Conservation (phyloP, 2,113 vertebrate genomes). For the Lasiurus cinereus region DNA sequence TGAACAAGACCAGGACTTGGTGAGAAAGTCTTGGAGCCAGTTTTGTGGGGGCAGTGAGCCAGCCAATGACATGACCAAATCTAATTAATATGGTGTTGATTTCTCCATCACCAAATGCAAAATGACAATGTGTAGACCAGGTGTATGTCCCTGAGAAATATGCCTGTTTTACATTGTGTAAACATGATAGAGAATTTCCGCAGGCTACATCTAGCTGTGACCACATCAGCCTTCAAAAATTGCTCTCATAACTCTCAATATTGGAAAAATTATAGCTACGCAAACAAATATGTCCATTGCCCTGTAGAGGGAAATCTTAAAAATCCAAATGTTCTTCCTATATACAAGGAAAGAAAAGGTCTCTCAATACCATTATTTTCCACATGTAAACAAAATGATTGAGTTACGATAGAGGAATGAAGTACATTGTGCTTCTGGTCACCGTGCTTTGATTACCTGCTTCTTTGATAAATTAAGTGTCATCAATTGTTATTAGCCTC, state of each 20-base stretch:
- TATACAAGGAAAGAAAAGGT: background rate
- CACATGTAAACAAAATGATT: slow-evolving; percentile 13
- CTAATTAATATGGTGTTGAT: slow-evolving; percentile 23
- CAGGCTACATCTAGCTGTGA: background rate
- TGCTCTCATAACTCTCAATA: background rate
- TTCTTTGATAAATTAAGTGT: slow-evolving; percentile 35
- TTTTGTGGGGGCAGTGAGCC: slow-evolving; percentile 13
- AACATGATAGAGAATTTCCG: background rate
- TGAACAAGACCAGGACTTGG: background rate
- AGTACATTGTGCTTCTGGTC: background rate
- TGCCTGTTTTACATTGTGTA: background rate
- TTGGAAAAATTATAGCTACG: background rate
- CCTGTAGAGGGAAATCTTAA: background rate
- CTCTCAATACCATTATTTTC: background rate
- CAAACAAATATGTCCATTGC: background rate
- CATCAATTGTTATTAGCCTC: background rate
- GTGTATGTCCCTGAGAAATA: slow-evolving; percentile 13
- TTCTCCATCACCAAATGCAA: slow-evolving; percentile 50
- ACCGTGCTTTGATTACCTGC: background rate
- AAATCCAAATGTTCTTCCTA: background rate
- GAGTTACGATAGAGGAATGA: slow-evolving; percentile 41
- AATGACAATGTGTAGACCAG: background rate
- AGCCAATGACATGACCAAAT: background rate
- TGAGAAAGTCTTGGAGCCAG: background rate
- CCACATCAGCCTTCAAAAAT: slow-evolving; percentile 16